Evolutionary conservation across 2,797 vertebrate genomes (phyloP), one percentile per base, ranked within the genome.

Genomic region (Mycteria americana): DNA sequence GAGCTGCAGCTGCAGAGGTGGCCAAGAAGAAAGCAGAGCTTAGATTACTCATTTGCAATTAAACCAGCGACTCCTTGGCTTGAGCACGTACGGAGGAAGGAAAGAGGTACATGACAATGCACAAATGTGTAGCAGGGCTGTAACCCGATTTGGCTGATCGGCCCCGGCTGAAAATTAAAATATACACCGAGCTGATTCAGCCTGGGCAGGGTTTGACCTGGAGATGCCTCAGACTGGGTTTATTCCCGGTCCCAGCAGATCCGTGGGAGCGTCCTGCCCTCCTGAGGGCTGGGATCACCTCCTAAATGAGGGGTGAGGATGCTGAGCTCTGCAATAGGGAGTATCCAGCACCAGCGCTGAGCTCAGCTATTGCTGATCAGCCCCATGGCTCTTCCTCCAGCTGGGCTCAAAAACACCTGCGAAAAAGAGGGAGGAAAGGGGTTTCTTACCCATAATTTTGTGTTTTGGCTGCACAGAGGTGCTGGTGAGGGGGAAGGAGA

Each of bases 211-310:
- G 10, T 37, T 80, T 56, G 41, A 22, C 51, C 22, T 3, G 18
- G 28, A 57, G 53, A 27, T 39, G n/a, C 43, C n/a, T 48, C 13
- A 4, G 21, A 19, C 10, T 1, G 21, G n/a, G 31, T 19, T 43
- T 43, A 12, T 43, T 82, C 56, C 54, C 0, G 1, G 23, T 69
- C 30, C 45, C 1, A 5, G 31, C 4, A 5, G 35, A 41, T 9
- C 5, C 2, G 5, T 14, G 53, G 76, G 27, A 25, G 17, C 33
- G 0, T 37, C 63, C 18, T 15, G 39, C 53, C 18, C 43, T 33
- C 51, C 16, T 2, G 27, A 2, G 3, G 53, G n/a, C 43, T 10
- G 23, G 14, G 15, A 41, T 50, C 45, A 4, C 24, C 35, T 50
- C 78, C 43, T 5, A 15, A n/a, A n/a, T 1, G 35, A 69, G 54